A percentile compares a stretch with the other conserved stretches of the same genome.
Conservation (phyloP, 1,140 invertebrate species). For the Amyelois transitella region DNA sequence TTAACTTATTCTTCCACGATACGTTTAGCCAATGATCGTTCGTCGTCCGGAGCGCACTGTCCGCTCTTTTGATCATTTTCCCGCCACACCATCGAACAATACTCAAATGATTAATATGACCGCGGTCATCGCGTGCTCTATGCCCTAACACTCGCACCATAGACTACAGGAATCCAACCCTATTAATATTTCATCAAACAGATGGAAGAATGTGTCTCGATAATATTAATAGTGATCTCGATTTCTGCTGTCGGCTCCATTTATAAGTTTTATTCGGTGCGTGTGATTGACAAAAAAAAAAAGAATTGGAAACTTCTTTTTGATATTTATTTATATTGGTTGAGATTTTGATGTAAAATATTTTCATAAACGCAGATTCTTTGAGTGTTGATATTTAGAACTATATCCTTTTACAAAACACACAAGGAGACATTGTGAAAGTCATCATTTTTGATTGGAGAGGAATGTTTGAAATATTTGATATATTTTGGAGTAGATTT, state of each 20-base stretch:
- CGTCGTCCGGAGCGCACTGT: not conserved
- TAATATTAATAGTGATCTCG: conserved; percentile 44
- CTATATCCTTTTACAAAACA: no score
- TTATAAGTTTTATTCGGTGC: conserved; percentile 26
- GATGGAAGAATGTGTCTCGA: conserved; percentile 25
- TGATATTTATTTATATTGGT: conserved; percentile 15
- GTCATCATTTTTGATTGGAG: no score
- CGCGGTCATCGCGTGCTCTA: conserved; percentile 30
- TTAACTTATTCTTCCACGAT: no score
- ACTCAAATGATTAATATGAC: conserved; percentile 24
- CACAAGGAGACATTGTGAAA: no score
- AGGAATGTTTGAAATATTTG: no score
- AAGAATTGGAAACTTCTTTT: no score
- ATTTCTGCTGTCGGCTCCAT: conserved; percentile 6
- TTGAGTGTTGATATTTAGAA: no score
- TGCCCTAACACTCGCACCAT: conserved; percentile 12
- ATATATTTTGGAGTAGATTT: no score
- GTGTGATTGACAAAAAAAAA: conserved; percentile 25
- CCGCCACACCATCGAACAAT: not conserved
- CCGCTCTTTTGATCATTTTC: not conserved
- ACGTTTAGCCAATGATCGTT: no score
- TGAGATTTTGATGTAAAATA: conserved; percentile 28
- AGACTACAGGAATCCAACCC: conserved; percentile 40
- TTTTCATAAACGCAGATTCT: no score
- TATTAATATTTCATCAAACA: conserved; percentile 61